These are phyloP conservation scores for Callithrix jacchus DNA, from an alignment of 2,113 vertebrate species.

Conservation along the genomic window DNA sequence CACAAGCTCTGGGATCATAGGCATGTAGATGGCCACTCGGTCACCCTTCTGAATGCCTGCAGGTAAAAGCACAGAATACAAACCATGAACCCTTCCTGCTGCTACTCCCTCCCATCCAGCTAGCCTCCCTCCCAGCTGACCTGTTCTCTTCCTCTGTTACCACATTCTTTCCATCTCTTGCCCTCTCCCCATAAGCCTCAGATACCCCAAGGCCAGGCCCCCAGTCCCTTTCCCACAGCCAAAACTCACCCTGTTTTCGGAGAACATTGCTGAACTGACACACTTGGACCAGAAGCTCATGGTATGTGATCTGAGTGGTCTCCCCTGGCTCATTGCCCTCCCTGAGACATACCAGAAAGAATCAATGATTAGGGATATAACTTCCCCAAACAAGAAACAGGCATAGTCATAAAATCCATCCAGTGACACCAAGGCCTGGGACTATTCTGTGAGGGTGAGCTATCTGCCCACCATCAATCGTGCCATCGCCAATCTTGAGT, in stretches of 20 bases:
- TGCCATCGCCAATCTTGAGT: background rate
- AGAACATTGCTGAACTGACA: constrained; percentile 95
- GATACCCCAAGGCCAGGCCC: background rate
- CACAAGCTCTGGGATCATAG: constrained; percentile 96
- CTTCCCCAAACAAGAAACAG: constrained; percentile 25
- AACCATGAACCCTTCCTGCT: background rate
- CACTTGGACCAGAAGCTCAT: constrained; percentile 91
- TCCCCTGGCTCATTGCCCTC: constrained; percentile 96
- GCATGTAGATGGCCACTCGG: constrained; percentile 95
- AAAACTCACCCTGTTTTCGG: constrained; percentile 72
- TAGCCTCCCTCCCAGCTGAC: background rate
- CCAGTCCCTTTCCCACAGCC: background rate
- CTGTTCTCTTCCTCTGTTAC: background rate
- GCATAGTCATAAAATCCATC: constrained; percentile 39
- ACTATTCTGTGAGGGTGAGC: background rate
- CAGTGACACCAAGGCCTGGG: background rate
- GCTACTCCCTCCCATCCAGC: background rate
- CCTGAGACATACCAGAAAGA: constrained; percentile 84
- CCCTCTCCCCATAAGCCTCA: constrained; percentile 1
- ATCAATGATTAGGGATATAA: constrained; percentile 21
- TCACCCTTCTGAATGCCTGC: constrained; percentile 95
- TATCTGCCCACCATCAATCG: background rate
- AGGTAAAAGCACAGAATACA: constrained; percentile 28
- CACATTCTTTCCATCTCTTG: constrained; percentile 23
- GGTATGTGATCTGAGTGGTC: constrained; percentile 90